Percentiles rank a stretch among this genome's conserved stretches.
These are phyloP conservation scores for Trialeurodes vaporariorum DNA, from an alignment of 1,140 invertebrate species.

Conservation along the genomic window DNA sequence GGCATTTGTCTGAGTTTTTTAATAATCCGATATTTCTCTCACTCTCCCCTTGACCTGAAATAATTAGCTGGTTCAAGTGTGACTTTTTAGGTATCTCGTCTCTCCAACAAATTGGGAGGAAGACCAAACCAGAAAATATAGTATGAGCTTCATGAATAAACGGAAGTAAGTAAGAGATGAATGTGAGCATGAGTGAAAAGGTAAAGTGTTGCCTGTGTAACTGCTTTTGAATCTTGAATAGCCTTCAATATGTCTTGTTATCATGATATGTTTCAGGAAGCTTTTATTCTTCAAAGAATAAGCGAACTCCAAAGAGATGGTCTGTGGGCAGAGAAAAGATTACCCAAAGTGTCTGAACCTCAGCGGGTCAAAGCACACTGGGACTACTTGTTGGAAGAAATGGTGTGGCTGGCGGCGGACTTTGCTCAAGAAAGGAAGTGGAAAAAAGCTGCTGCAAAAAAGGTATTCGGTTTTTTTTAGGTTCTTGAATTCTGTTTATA, in stretches of 20 bases:
- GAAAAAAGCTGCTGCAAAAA: slow-evolving; percentile 92
- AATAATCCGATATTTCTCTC: no score
- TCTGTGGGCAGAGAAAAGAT: slow-evolving; percentile 79
- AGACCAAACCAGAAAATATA: no score
- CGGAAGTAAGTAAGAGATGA: no score
- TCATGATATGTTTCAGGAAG: slow-evolving; percentile 66
- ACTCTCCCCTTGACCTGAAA: no score
- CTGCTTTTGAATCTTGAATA: no score
- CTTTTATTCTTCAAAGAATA: slow-evolving; percentile 84
- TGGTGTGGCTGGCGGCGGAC: slow-evolving; percentile 95
- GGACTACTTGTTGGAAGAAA: slow-evolving; percentile 97
- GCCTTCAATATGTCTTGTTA: no score
- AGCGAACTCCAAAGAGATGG: slow-evolving; percentile 78
- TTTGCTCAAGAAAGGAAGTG: slow-evolving; percentile 95
- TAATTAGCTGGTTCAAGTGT: no score
- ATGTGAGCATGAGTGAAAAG: no score
- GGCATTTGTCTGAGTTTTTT: neutral
- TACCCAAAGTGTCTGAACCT: slow-evolving; percentile 88
- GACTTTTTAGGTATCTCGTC: no score
- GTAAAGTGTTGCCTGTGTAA: no score
- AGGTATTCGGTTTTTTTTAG: slow-evolving; percentile 46
- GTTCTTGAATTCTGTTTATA: neutral
- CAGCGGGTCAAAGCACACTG: slow-evolving; percentile 86
- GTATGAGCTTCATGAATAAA: no score
- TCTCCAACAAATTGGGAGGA: no score